Conservation (phyloP, 2,113 vertebrate species). For the Aramus guarauna region DNA sequence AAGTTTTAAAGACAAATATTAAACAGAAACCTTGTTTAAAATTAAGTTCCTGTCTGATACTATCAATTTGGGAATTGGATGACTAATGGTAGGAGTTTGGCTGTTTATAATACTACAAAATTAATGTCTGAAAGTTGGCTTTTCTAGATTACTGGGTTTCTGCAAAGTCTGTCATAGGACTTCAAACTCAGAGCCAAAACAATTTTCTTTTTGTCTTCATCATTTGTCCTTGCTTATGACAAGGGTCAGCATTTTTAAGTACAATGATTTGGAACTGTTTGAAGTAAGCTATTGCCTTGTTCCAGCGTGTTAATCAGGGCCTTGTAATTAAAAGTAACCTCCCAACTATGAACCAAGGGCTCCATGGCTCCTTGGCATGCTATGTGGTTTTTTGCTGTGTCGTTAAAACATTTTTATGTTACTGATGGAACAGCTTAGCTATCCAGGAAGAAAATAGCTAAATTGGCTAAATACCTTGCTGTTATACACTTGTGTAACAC, state of each 20-base stretch:
- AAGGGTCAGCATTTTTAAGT: not conserved
- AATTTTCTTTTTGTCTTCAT: not conserved
- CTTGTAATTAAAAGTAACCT: conserved; percentile 29
- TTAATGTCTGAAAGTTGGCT: not conserved
- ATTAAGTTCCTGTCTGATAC: not conserved
- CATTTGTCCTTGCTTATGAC: not conserved
- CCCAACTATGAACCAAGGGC: not conserved
- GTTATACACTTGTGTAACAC: not conserved
- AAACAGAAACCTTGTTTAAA: not conserved
- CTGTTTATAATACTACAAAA: not conserved
- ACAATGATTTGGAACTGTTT: not conserved
- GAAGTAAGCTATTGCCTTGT: conserved; percentile 13
- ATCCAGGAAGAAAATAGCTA: not conserved
- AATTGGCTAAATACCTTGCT: not conserved
- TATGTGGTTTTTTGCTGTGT: not conserved
- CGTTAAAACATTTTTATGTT: not conserved
- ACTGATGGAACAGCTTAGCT: not conserved
- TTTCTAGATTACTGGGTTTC: not conserved
- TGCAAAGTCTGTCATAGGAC: not conserved
- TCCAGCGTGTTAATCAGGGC: conserved; percentile 40
- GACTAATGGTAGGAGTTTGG: not conserved
- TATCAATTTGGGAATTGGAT: not conserved
- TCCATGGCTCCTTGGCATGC: not conserved
- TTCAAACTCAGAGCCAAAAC: not conserved
- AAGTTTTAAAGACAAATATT: not conserved